Base-by-base conservation (phyloP, 1,140 invertebrate species). In the Berghia stephanieae region DNA sequence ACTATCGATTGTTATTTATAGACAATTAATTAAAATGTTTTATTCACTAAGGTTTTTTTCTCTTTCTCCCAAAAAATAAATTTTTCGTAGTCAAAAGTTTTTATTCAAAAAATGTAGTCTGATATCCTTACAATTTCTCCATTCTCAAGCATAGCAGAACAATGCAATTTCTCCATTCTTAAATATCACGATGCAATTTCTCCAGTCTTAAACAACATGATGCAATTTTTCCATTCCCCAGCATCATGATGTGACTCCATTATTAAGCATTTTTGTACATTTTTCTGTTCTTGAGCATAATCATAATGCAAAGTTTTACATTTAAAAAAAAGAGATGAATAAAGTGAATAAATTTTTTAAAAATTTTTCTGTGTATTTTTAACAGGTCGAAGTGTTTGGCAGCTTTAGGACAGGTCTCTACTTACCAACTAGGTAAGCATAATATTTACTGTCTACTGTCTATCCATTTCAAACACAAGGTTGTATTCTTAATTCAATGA, bases 321-420 rank as follows among this genome's bases (percentile, higher is more conserved):
- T 68, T 68, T 31, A n/a, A 68, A 63, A 18, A 27, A 18, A 27
- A 31, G 27, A 27, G 13, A 16, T 63, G 13, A 63, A 16, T 10
- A 63, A 21, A 10, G 8, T 21, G 13, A 16, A 31, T 21, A 16
- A 10, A 63, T 31, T 63, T 16, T 16, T 31, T 31, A 16, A 16
- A 31, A 63, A 68, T 52, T 49, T 67, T 72, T 8, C 68, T 68
- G 3, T 40, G n/a, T 63, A 75, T 67, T 78, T 81, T 70, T n/a
- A 84, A 63, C 80, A 90, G 89, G 96, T 98, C 77, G 95, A 98
- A 91, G 94, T 98, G 82, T 98, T 98, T 92, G 97, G 96, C 83
- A 97, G 95, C 83, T 98, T 97, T 91, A 92, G 95, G 80, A 98
- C 96, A 69, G 96, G 96, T 74, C 93, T 98, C 75, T 98, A 98